These are phyloP conservation scores for Pocillopora verrucosa DNA, from an alignment of 64 coral and sea anemone species.

Conservation along the genomic window DNA sequence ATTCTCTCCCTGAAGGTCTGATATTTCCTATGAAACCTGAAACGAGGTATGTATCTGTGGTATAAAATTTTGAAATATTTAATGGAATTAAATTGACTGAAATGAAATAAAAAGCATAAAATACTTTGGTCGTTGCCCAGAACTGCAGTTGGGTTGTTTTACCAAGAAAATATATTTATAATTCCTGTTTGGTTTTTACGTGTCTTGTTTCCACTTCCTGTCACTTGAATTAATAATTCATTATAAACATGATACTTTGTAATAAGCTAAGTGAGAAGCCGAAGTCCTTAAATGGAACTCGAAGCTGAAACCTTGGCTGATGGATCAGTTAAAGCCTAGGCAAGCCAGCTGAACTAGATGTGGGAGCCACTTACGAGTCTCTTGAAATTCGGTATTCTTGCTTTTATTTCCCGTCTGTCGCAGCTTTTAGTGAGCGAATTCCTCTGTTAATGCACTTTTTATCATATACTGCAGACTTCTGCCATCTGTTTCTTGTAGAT, in stretches of 20 bases:
- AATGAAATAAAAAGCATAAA: neutral
- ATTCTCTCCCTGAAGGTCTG: neutral
- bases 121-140: neutral
- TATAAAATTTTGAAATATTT: neutral
- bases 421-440: neutral
- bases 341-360: constrained; percentile 20
- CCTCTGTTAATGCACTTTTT: neutral
- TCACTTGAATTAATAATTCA: constrained; percentile 2
- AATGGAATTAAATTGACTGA: neutral
- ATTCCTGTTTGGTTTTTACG: neutral
- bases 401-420: constrained; percentile 14
- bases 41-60: constrained; percentile 13
- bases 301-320: neutral
- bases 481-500: constrained; percentile 36
- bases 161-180: neutral
- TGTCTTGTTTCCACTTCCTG: neutral
- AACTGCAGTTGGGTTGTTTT: constrained; percentile 14
- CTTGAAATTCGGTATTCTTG: neutral
- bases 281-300: neutral
- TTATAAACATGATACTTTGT: constrained; percentile 8
- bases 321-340: constrained; percentile 9
- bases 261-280: constrained; percentile 1
- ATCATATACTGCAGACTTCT: neutral
- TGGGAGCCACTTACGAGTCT: neutral
- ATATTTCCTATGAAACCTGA: constrained; percentile 1